Base-by-base conservation (phyloP, 2,797 vertebrate genomes). In the Sciurus carolinensis region DNA sequence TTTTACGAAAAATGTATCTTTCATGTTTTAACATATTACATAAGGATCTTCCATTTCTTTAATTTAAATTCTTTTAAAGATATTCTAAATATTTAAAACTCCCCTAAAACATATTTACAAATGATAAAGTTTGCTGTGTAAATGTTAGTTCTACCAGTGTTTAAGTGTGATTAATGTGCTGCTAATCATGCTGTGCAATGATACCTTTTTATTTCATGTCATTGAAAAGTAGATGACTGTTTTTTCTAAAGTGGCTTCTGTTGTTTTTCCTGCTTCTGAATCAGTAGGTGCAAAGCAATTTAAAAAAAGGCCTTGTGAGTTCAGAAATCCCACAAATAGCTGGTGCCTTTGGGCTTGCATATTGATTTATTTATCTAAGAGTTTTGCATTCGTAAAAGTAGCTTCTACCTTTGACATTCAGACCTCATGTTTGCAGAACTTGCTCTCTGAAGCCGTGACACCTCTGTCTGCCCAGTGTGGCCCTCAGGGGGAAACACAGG, bases 121-220 rank as follows among this genome's bases (percentile, higher is more conserved):
- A 64, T 57, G 67, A 71, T 50, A 5, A 87, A 30, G 18, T 95
- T 79, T 89, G 59, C 59, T 62, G 0, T 87, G 9, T 75, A 86
- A 96, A 96, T 95, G 92, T 95, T 67, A 95, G 69, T 83, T 12
- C 90, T 94, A 67, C 87, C 89, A 28, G 91, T 75, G 95, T 92
- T 54, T 5, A 82, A 72, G 26, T 64, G 67, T 0, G 22, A 26
- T 67, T 12, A 76, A 28, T 17, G 4, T 42, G 75, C 36, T 8
- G 0, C 36, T 91, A n/a, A 80, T 82, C 72, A 64, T 4, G 47
- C 44, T 66, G 13, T 79, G 0, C 5, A 28, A 44, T 47, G 57
- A 84, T 75, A 77, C 28, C 57, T 36, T 69, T 72, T 95, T 44
- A 73, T 59, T 95, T 95, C 30, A 5, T 87, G 80, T 79, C 86